A percentile compares a stretch with the other conserved stretches of the same genome.
phyloP scores from a whole-genome alignment of 2,888 invertebrate genomes.

The Gymnosoma rotundatum region DNA sequence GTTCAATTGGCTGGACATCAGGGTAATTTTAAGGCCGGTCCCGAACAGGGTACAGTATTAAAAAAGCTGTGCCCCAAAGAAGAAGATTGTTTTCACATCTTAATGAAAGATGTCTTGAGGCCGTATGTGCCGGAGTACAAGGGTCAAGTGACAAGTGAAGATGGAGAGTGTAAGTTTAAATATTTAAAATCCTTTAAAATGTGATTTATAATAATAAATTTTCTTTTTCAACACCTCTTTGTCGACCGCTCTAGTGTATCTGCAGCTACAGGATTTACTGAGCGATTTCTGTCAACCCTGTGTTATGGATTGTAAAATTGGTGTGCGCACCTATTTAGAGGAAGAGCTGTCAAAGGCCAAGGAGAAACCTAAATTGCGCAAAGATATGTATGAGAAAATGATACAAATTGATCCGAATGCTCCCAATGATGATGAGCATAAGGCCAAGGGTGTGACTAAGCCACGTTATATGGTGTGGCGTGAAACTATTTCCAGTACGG shows the following conservation, averaged over 20 bases:
- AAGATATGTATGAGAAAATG: constrained; percentile 99
- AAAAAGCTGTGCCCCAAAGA: constrained; percentile 96
- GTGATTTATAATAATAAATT: neutral
- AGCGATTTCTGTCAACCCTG: constrained; percentile 96
- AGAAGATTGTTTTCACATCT: constrained; percentile 91
- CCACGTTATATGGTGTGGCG: constrained; percentile 98
- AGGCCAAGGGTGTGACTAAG: constrained; percentile 95
- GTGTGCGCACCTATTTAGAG: constrained; percentile 96
- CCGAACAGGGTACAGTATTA: constrained; percentile 95
- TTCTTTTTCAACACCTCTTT: neutral
- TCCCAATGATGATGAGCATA: constrained; percentile 94
- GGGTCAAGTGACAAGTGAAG: constrained; percentile 91
- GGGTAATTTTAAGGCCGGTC: constrained; percentile 96
- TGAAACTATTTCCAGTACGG: constrained; percentile 98
- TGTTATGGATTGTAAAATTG: constrained; percentile 98
- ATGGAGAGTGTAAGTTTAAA: constrained; percentile 86
- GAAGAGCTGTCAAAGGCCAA: constrained; percentile 97
- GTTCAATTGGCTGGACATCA: constrained; percentile 97
- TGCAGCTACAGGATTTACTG: constrained; percentile 95
- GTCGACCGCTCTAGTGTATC: constrained; percentile 84
- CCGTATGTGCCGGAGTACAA: constrained; percentile 97
- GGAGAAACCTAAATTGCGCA: constrained; percentile 94
- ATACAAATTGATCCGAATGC: constrained; percentile 95
- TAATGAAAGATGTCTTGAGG: constrained; percentile 92
- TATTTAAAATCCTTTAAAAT: too few species aligned